Base-by-base conservation (phyloP, 1,140 invertebrate genomes). In the Diprion similis region DNA sequence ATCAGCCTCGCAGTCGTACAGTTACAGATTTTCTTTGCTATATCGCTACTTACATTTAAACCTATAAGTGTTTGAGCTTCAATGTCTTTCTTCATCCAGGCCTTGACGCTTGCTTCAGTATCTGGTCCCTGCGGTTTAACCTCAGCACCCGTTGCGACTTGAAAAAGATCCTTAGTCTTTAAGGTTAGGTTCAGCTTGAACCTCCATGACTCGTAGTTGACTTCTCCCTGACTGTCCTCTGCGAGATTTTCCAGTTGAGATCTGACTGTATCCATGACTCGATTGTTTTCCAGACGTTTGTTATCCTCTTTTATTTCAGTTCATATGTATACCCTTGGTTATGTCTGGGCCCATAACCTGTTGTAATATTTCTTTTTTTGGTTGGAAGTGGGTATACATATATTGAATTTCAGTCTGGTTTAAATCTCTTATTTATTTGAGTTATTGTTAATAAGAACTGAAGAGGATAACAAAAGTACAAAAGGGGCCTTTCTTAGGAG, bases 41-140 rank as follows among this genome's bases (percentile, higher is more conserved):
- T 78, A 19, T 68, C 71, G 19, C 75, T 73, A 70, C 59, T 71
- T n/a, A 79, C 78, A 73, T 80, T 79, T 64, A 80, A 46, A n/a
- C 80, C 80, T 51, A 79, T 78, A 8, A 79, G n/a, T 0, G 71
- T 72, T 70, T 80, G 77, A 48, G 77, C 75, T 24, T 77, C 75
- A 8, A 79, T 46, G 46, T 80, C 78, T 45, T 78, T 73, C 46
- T 75, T 76, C 8, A 76, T 24, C 77, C 79, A 80, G 0, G 59
- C 19, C 46, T 71, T 70, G 9, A 75, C 68, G 51, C 8, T 59
- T 59, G 51, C 51, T 3, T 59, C 51, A 3, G 51, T 59, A 9
- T 59, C 9, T 59, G 11, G 51, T 59, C 2, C 51, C 4, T 59
- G 51, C 11, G 70, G 74, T 48, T 48, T 78, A 0, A 71, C 11